These are phyloP conservation scores for Anhinga anhinga DNA, from an alignment of 2,113 vertebrate genomes.

Conservation along the genomic window DNA sequence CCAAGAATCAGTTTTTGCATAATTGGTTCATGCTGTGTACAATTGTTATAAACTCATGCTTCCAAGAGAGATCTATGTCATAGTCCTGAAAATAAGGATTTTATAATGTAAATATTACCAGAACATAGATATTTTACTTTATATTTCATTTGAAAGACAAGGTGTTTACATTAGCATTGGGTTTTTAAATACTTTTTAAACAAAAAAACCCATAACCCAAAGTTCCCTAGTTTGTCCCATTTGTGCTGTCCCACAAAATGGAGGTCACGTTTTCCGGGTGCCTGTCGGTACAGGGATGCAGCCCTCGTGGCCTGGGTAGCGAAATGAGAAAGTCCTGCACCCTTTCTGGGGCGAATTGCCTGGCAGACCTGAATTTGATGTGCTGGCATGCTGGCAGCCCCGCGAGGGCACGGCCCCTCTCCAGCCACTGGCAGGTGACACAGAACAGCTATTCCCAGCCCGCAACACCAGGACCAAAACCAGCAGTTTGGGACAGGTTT, in stretches of 20 bases:
- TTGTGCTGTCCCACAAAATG: not conserved
- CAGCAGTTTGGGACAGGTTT: not conserved
- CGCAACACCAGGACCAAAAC: fast-evolving
- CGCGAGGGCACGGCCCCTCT: fast-evolving
- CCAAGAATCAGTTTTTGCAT: not conserved
- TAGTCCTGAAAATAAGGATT: constrained; percentile 10
- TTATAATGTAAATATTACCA: constrained; percentile 71
- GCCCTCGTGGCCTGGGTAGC: not conserved
- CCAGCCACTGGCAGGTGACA: not conserved
- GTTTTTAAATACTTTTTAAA: constrained; percentile 36
- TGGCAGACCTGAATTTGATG: not conserved
- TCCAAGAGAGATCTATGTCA: not conserved
- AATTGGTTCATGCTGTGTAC: not conserved
- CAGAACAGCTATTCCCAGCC: not conserved
- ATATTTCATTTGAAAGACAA: constrained; percentile 46
- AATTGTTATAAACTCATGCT: not conserved
- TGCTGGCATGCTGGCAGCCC: not conserved
- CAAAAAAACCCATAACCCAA: not conserved
- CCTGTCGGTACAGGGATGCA: not conserved
- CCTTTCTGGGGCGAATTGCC: not conserved
- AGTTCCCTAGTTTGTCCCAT: not conserved
- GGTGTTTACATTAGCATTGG: constrained; percentile 49
- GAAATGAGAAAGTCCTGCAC: not conserved
- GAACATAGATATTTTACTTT: constrained; percentile 65
- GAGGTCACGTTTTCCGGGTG: not conserved